phyloP scores from a whole-genome alignment of 1,140 invertebrate genomes.

The Dermatophagoides farinae region DNA sequence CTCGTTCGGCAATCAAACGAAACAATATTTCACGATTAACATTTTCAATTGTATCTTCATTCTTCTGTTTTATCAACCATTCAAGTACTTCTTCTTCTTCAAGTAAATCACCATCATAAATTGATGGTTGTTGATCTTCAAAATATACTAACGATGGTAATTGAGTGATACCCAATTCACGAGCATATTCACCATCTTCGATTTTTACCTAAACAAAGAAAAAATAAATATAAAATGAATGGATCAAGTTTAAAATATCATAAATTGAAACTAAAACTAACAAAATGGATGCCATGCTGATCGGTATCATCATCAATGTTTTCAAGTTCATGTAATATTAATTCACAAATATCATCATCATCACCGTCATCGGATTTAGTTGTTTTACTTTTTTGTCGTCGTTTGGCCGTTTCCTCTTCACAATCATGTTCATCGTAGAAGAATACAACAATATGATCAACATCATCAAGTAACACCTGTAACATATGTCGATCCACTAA shows the following conservation, averaged over 20 bases:
- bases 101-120: conserved; percentile 20
- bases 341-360: conserved; percentile 47
- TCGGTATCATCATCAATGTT: conserved; percentile 85
- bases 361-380: conserved; percentile 43
- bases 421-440: conserved; percentile 44
- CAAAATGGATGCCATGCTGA: conserved; percentile 74
- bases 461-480: conserved; percentile 64
- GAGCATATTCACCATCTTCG: conserved; percentile 64
- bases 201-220: conserved; percentile 40
- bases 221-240: not conserved
- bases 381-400: not conserved
- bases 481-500: conserved; percentile 71
- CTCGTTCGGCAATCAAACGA: conserved; percentile 68
- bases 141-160: conserved; percentile 32
- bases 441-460: conserved; percentile 73
- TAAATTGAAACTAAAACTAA: not conserved
- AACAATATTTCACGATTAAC: conserved; percentile 60
- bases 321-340: conserved; percentile 66
- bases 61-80: conserved; percentile 44
- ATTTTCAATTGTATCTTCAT: conserved; percentile 77
- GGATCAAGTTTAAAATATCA: not conserved
- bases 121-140: conserved; percentile 17
- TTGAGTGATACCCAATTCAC: conserved; percentile 63
- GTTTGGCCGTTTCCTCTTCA: conserved; percentile 1
- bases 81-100: conserved; percentile 22